phyloP scores from a whole-genome alignment of 2,797 vertebrate genomes.

The Thripadectes ignobilis region DNA sequence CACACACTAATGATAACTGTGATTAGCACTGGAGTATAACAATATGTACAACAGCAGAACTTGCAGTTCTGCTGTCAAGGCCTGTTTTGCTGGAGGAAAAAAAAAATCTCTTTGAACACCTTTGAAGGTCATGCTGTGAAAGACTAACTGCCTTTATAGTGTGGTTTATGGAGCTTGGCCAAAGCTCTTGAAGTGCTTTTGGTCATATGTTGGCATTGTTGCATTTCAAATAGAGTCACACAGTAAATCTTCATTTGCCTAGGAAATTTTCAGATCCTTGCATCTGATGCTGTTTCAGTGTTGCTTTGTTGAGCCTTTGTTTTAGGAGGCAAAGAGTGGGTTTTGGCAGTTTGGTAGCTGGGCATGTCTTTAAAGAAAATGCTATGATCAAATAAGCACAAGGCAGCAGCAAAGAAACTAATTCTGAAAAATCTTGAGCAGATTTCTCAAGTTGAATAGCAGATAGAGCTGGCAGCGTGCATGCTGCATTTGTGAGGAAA shows the following conservation, averaged over 20 bases:
- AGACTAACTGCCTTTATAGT: not conserved
- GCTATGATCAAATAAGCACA: not conserved
- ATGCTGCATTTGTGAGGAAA: not conserved
- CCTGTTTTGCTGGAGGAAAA: not conserved
- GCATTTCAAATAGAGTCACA: not conserved
- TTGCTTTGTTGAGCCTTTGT: not conserved
- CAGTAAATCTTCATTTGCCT: not conserved
- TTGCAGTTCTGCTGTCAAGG: constrained; percentile 28
- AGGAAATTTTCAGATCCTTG: constrained; percentile 8
- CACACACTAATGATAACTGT: not conserved
- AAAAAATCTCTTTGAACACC: constrained; percentile 2
- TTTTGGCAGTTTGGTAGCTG: not conserved
- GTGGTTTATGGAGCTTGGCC: constrained; percentile 44
- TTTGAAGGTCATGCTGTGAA: constrained; percentile 31
- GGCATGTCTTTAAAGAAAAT: not conserved
- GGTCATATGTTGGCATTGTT: not conserved
- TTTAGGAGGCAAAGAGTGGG: not conserved
- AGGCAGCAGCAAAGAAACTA: not conserved
- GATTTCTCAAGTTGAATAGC: not conserved
- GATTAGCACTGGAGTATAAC: not conserved
- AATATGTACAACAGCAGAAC: not conserved
- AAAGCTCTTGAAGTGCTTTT: not conserved
- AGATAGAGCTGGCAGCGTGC: not conserved
- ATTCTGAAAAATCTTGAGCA: not conserved
- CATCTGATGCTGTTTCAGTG: not conserved